A percentile compares a stretch with the other conserved stretches of the same genome.
Evolutionary conservation across 2,797 vertebrate genomes (phyloP).

Genomic region (Sebastes vulpes): DNA sequence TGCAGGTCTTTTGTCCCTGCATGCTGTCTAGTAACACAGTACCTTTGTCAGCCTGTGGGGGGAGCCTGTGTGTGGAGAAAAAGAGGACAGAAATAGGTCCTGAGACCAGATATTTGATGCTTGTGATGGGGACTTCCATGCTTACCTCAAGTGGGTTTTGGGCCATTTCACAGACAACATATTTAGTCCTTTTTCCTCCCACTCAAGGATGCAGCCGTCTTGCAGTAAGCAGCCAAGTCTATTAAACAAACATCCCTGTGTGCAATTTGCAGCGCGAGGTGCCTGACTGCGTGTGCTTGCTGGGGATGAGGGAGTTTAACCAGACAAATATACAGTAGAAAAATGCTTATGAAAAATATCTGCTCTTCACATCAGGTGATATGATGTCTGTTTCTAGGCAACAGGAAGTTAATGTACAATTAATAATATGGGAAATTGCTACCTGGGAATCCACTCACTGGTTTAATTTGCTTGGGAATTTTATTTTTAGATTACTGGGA

Average conservation of each 20-base stretch:
- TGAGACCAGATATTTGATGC: slow-evolving; percentile 63
- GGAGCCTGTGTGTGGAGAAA: slow-evolving; percentile 78
- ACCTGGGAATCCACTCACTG: slow-evolving; percentile 71
- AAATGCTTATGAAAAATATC: slow-evolving; percentile 71
- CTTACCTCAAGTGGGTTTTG: slow-evolving; percentile 82
- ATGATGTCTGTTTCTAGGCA: slow-evolving; percentile 84
- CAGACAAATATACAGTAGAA: slow-evolving; percentile 77
- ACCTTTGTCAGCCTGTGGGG: slow-evolving; percentile 77
- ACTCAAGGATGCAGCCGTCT: slow-evolving; percentile 75
- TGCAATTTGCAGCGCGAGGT: slow-evolving; percentile 75
- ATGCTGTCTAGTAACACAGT: slow-evolving; percentile 56
- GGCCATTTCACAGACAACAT: slow-evolving; percentile 80
- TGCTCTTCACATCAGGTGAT: slow-evolving; percentile 51
- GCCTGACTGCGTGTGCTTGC: slow-evolving; percentile 68
- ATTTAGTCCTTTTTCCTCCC: slow-evolving; percentile 77
- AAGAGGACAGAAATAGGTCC: slow-evolving; percentile 55
- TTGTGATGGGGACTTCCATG: slow-evolving; percentile 81
- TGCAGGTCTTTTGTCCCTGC: slow-evolving; percentile 49
- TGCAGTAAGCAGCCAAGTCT: slow-evolving; percentile 74
- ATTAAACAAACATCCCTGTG: slow-evolving; percentile 82
- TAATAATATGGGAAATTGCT: slow-evolving; percentile 83
- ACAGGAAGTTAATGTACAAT: slow-evolving; percentile 85
- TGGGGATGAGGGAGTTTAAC: slow-evolving; percentile 79
- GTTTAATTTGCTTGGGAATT: slow-evolving; percentile 73
- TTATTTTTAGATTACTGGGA: slow-evolving; percentile 14